A percentile compares a stretch with the other conserved stretches of the same genome.
These are phyloP conservation scores for Lasioglossum malachurum DNA, from an alignment of 2,888 invertebrate species.

Conservation along the genomic window DNA sequence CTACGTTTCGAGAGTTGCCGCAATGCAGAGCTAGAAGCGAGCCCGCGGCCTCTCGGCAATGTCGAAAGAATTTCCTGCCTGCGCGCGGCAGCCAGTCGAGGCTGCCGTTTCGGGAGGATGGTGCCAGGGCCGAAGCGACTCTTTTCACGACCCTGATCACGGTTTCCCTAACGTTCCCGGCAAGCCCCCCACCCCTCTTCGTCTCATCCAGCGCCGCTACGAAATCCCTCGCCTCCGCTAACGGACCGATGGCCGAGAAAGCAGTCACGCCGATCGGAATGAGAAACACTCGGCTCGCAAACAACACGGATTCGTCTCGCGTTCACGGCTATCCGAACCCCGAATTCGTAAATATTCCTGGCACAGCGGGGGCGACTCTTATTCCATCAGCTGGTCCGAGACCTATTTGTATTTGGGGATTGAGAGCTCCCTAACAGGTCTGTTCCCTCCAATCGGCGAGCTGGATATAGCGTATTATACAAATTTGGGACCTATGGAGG, in stretches of 20 bases:
- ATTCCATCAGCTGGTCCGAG: neutral
- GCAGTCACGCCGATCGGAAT: slow-evolving; percentile 45
- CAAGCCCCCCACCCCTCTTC: neutral
- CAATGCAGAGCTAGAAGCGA: slow-evolving; percentile 49
- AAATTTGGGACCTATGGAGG: neutral
- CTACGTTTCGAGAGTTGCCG: slow-evolving; percentile 54
- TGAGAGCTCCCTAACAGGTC: neutral
- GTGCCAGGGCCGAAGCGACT: slow-evolving; percentile 46
- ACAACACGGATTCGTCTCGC: slow-evolving; percentile 29
- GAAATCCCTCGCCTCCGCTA: slow-evolving; percentile 37
- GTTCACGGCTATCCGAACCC: neutral
- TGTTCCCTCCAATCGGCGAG: neutral
- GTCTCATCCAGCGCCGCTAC: neutral
- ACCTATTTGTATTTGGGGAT: neutral
- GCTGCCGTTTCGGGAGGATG: slow-evolving; percentile 47
- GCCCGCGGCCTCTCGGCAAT: slow-evolving; percentile 39
- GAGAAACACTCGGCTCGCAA: slow-evolving; percentile 47
- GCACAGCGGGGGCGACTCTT: neutral
- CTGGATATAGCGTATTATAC: neutral
- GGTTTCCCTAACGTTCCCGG: slow-evolving; percentile 28
- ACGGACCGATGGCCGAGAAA: slow-evolving; percentile 48
- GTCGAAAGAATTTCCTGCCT: slow-evolving; percentile 62
- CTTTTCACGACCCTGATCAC: slow-evolving; percentile 43
- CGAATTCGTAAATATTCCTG: neutral
- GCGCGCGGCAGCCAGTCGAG: slow-evolving; percentile 19